Percentiles rank a stretch among this genome's conserved stretches.
These are phyloP conservation scores for Hydropsyche betteni DNA, from an alignment of 2,888 invertebrate species.

Conservation along the genomic window DNA sequence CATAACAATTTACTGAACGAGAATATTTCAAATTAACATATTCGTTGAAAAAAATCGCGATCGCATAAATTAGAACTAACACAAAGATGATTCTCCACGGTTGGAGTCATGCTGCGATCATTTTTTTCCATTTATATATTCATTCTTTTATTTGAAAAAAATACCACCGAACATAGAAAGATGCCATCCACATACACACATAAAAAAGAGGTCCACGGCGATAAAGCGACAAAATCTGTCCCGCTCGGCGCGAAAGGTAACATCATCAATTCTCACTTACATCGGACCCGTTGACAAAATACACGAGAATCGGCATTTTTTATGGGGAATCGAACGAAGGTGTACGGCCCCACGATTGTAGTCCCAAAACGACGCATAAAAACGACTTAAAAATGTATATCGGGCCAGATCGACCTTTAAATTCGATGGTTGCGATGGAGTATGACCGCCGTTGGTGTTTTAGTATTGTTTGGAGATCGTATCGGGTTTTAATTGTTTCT, in stretches of 20 bases:
- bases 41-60: too few relatives aligned
- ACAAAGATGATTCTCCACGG: too few relatives aligned
- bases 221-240: constrained; percentile 39
- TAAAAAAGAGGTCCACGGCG: constrained; percentile 19
- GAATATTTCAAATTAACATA: too few relatives aligned
- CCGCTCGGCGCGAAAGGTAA: constrained; percentile 31
- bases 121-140: background rate
- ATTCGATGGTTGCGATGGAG: background rate
- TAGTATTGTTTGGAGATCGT: too few relatives aligned
- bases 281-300: constrained; percentile 47
- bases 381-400: constrained; percentile 6
- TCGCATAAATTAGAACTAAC: too few relatives aligned
- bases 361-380: constrained; percentile 24
- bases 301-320: constrained; percentile 46
- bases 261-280: constrained; percentile 50
- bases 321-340: constrained; percentile 3
- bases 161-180: constrained; percentile 19
- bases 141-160: constrained; percentile 13
- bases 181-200: background rate
- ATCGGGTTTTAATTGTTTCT: too few relatives aligned
- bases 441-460: background rate
- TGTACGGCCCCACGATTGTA: background rate
- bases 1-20: too few relatives aligned
- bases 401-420: background rate
- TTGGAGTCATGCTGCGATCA: background rate